phyloP scores from a whole-genome alignment of 2,797 vertebrate genomes.

The Brachyrhaphis roseni region DNA sequence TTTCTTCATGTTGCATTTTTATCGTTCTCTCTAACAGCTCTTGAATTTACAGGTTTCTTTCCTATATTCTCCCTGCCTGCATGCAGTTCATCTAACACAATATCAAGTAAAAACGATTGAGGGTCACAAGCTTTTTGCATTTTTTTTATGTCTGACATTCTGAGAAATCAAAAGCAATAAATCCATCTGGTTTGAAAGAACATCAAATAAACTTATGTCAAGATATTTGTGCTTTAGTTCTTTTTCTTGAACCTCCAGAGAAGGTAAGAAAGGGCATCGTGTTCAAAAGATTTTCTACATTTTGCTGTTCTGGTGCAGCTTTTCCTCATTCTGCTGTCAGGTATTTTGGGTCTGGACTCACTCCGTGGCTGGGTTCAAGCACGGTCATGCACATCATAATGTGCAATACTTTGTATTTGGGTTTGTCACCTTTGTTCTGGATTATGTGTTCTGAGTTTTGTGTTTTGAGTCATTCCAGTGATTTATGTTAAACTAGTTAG shows the following conservation, averaged over 20 bases:
- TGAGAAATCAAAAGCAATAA: background rate
- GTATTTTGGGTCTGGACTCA: background rate
- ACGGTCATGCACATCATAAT: background rate
- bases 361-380: background rate
- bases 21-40: background rate
- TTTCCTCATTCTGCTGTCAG: background rate
- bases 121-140: background rate
- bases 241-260: background rate
- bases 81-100: background rate
- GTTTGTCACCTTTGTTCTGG: background rate
- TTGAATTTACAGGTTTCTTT: background rate
- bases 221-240: background rate
- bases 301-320: background rate
- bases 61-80: background rate
- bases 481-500: background rate
- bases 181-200: background rate
- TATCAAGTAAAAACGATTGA: background rate
- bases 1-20: background rate
- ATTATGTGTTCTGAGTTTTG: background rate
- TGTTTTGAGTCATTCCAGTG: conserved; percentile 3
- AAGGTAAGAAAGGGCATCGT: background rate
- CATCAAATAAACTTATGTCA: background rate
- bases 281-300: background rate
- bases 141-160: background rate
- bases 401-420: background rate